These are phyloP conservation scores for Stenopsyche tienmushanensis DNA, from an alignment of 1,140 invertebrate species.

Conservation along the genomic window DNA sequence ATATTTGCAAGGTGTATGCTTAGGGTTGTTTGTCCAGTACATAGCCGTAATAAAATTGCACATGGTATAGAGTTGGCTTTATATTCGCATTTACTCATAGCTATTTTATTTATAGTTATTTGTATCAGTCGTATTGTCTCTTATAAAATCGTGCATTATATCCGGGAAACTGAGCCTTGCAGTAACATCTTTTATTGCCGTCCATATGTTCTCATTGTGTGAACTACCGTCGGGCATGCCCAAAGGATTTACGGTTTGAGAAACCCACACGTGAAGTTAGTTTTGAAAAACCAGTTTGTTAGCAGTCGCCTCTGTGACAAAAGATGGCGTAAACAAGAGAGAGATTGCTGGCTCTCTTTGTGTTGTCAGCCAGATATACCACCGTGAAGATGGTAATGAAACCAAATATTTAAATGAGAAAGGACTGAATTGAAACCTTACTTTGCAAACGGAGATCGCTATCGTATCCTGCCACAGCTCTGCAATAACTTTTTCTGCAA, in stretches of 20 bases:
- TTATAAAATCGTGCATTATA: not conserved
- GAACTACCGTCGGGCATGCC: not conserved
- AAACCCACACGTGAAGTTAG: not conserved
- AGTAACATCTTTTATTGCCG: not conserved
- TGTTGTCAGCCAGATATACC: not conserved
- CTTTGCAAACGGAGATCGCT: not conserved
- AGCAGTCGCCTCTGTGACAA: not conserved
- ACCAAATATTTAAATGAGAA: conserved; percentile 2
- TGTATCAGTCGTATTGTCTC: not conserved
- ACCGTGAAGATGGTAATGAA: not conserved
- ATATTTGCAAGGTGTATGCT: too few relatives aligned
- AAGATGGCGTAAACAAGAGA: not conserved
- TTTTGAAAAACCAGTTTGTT: conserved; percentile 3
- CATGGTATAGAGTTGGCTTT: not conserved
- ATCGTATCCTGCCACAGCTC: too few relatives aligned
- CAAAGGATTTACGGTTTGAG: not conserved
- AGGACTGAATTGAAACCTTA: not conserved
- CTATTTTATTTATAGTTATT: conserved; percentile 5
- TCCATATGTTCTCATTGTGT: not conserved
- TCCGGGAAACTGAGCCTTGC: not conserved
- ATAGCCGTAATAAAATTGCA: too few relatives aligned
- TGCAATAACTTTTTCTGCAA: not conserved
- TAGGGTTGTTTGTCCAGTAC: too few relatives aligned
- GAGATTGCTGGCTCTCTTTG: not conserved
- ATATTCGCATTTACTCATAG: not conserved